Conservation (phyloP, 2,888 invertebrate genomes). For the Trissoscelio sp. region DNA sequence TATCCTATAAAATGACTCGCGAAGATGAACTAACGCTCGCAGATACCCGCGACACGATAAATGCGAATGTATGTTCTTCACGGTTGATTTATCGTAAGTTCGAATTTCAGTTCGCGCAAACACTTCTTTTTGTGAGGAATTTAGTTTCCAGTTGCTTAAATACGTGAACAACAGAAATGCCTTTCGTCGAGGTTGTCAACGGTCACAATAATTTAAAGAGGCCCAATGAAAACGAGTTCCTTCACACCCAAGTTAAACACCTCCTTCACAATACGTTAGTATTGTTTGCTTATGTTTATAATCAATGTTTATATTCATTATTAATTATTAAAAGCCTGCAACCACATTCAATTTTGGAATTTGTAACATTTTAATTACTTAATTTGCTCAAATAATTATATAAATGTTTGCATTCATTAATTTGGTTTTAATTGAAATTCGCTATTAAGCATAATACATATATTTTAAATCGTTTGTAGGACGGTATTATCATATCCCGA, state of each 20-base stretch:
- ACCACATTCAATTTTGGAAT: too few relatives aligned
- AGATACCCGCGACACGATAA: conserved; percentile 63
- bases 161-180: conserved; percentile 11
- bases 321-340: too few relatives aligned
- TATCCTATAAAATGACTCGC: conserved; percentile 68
- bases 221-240: conserved; percentile 77
- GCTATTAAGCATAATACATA: too few relatives aligned
- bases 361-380: too few relatives aligned
- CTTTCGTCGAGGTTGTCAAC: conserved; percentile 72
- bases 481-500: too few relatives aligned
- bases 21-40: conserved; percentile 49
- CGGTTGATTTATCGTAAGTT: conserved; percentile 23
- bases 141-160: background rate
- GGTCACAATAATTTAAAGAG: conserved; percentile 74
- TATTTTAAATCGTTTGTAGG: too few relatives aligned
- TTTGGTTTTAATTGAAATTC: too few relatives aligned
- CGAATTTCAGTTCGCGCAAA: conserved; percentile 15
- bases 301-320: too few relatives aligned
- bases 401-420: too few relatives aligned
- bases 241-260: conserved; percentile 76
- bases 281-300: too few relatives aligned
- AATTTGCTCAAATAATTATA: too few relatives aligned
- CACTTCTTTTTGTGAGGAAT: conserved; percentile 13
- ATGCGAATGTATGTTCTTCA: conserved; percentile 15
- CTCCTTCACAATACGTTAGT: conserved; percentile 73